Base-by-base conservation (phyloP, 2,888 invertebrate species). In the Deilephila elpenor region DNA sequence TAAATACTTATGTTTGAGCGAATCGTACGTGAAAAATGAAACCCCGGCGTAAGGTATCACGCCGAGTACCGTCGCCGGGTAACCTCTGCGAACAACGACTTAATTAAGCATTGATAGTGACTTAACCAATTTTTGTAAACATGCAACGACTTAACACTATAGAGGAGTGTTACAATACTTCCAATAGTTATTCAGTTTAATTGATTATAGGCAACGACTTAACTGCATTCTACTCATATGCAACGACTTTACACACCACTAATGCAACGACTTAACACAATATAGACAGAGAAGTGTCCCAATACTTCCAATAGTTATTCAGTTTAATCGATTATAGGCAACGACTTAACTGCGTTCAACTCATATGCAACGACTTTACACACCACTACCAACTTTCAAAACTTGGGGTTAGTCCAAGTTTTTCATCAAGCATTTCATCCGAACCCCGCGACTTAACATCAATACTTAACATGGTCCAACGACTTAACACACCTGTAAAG, bases 11-110 rank as follows among this genome's bases (percentile, higher is more conserved):
- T 96, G 96, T 90, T 99, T 99, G 37, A 99, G 95, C 0, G 98
- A 97, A 93, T 99, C 99, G 88, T 99, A 99, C 0, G 98, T 99
- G 93, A 97, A 99, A 95, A 99, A 99, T 20, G 99, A 98, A 71
- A 98, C 97, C 5, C 99, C 99, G 0, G 99, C 99, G 91, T 99
- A 99, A 0, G 99, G 99, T 79, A 99, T 97, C 5, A 99, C 98
- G 0, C 99, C 99, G 29, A 98, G 89, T 73, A 99, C 96, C 0
- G 99, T 99, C 0, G 99, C 98, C 72, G 97, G 94, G 89, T 97
- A 98, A 0, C 99, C 99, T 79, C 97, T 94, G 88, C 0, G 6
- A 0, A 61, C 37, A 61, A 71, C 8, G 1, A 53, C 17, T 25
- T 17, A 19, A 19, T 14, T 56, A 56, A 56, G 56, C 44, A 11